Conservation (phyloP, 1,140 invertebrate genomes). For the Heliconius nattereri region DNA sequence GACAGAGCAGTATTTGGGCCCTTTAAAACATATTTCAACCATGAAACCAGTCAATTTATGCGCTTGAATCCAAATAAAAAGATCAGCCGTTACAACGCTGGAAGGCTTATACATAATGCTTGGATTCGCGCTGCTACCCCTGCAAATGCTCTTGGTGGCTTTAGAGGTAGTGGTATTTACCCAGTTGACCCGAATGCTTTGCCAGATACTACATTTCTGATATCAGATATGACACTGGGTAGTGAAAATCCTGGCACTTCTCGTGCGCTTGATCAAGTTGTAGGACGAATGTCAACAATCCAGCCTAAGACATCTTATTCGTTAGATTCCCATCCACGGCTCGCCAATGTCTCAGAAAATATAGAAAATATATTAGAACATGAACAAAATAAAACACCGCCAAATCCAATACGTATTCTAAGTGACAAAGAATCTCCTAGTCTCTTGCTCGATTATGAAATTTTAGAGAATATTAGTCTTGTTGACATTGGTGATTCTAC, state of each 20-base stretch:
- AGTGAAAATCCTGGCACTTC: not conserved
- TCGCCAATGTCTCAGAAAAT: too few species aligned
- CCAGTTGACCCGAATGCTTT: not conserved
- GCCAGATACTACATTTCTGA: not conserved
- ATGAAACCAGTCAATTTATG: slow-evolving; percentile 49
- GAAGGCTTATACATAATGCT: too few species aligned
- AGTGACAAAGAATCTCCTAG: slow-evolving; percentile 33
- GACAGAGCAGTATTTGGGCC: slow-evolving; percentile 49
- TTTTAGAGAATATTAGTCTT: slow-evolving; percentile 42
- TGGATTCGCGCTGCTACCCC: too few species aligned
- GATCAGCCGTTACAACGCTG: slow-evolving; percentile 29
- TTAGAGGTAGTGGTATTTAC: not conserved
- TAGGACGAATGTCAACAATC: too few species aligned
- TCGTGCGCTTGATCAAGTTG: not conserved
- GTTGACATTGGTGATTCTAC: slow-evolving; percentile 23
- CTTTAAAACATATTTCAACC: slow-evolving; percentile 46
- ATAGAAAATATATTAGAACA: not conserved
- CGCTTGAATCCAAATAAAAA: slow-evolving; percentile 37
- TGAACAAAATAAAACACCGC: slow-evolving; percentile 9
- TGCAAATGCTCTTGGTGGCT: too few species aligned
- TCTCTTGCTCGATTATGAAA: slow-evolving; percentile 38
- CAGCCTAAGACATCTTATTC: too few species aligned
- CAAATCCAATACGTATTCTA: not conserved
- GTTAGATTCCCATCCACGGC: too few species aligned
- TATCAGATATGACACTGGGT: not conserved